Percentiles rank a stretch among this genome's conserved stretches.
Conservation (phyloP, 2,888 invertebrate species). For the Epiblema foenella region DNA sequence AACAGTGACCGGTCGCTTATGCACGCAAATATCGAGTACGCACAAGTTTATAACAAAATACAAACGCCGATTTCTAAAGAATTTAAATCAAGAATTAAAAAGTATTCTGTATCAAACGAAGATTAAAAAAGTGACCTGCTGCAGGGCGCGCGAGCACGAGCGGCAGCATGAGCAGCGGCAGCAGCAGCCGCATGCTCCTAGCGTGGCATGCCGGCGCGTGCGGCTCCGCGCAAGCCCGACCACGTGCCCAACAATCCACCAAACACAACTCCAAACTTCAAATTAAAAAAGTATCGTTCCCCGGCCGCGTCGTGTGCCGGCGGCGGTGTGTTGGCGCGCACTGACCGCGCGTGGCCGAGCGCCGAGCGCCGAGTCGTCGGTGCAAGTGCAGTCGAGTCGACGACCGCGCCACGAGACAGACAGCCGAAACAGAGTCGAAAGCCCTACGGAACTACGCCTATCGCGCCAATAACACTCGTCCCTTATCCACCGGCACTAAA, state of each 20-base stretch:
- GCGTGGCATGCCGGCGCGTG: conserved; percentile 77
- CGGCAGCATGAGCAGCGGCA: conserved; percentile 81
- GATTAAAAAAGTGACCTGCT: conserved; percentile 65
- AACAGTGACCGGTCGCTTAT: not conserved
- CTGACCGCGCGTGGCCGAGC: conserved; percentile 62
- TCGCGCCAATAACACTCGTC: conserved; percentile 7
- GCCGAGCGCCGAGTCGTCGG: conserved; percentile 33
- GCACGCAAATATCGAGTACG: not conserved
- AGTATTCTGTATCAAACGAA: too few relatives aligned
- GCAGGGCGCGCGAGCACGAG: conserved; percentile 81
- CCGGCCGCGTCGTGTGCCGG: conserved; percentile 46
- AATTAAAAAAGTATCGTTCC: conserved; percentile 1
- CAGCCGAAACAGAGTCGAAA: conserved; percentile 35
- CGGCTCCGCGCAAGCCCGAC: conserved; percentile 58
- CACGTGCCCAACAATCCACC: conserved; percentile 2
- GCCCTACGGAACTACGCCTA: conserved; percentile 28
- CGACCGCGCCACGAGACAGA: conserved; percentile 49
- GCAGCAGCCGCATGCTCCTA: conserved; percentile 82
- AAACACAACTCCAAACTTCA: not conserved
- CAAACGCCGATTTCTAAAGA: not conserved
- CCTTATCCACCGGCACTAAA: not conserved
- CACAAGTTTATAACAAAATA: not conserved
- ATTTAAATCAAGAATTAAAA: too few relatives aligned
- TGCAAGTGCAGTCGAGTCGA: conserved; percentile 49
- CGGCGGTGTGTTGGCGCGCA: conserved; percentile 54